A percentile compares a stretch with the other conserved stretches of the same genome.
These are phyloP conservation scores for Pavo muticus DNA, from an alignment of 2,113 vertebrate species.

Conservation along the genomic window DNA sequence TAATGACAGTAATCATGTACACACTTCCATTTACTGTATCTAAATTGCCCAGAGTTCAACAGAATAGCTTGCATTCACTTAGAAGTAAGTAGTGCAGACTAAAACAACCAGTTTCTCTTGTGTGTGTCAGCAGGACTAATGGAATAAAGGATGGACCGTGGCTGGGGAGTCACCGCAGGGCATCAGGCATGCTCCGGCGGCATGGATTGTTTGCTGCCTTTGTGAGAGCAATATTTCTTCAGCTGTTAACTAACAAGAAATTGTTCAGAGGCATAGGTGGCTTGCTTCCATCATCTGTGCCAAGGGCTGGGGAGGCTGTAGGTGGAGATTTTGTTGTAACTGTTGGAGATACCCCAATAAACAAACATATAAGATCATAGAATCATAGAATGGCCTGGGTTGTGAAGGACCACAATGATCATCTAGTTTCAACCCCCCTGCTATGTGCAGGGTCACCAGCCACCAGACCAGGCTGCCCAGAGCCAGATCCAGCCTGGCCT, in stretches of 20 bases:
- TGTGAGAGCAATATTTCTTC: not conserved
- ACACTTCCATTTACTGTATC: slow-evolving; percentile 42
- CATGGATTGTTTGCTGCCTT: not conserved
- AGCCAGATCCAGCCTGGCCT: no score
- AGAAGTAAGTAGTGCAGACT: not conserved
- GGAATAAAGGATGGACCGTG: slow-evolving; percentile 10
- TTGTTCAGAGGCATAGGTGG: not conserved
- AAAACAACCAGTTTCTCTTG: not conserved
- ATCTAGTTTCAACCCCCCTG: no score
- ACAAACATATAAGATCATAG: not conserved
- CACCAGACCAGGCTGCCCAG: no score
- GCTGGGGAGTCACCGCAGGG: not conserved
- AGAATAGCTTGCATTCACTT: slow-evolving; percentile 13
- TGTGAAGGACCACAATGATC: no score
- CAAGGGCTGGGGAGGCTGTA: not conserved
- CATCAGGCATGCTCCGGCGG: not conserved
- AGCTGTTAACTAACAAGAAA: not conserved
- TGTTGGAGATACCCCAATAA: slow-evolving; percentile 26
- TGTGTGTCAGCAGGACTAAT: slow-evolving; percentile 45
- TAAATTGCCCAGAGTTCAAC: slow-evolving; percentile 66
- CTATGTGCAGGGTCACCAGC: no score
- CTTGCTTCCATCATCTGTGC: not conserved
- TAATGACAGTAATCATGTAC: slow-evolving; percentile 62
- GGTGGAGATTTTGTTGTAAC: not conserved
- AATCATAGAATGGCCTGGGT: no score